phyloP scores from a whole-genome alignment of 2,888 invertebrate species.

The Lasioglossum malachurum region DNA sequence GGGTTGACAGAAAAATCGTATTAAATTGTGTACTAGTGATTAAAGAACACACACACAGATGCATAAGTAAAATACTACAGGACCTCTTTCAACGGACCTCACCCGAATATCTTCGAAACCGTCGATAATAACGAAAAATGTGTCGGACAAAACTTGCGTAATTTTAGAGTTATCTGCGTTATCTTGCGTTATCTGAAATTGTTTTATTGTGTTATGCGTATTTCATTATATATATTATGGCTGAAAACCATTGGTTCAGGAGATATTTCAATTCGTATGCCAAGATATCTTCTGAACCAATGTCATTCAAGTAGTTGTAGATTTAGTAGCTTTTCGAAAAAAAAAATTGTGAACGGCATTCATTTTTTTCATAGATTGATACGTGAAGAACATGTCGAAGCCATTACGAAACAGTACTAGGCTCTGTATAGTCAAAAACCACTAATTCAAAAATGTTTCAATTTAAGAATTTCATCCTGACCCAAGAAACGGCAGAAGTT shows the following conservation, averaged over 20 bases:
- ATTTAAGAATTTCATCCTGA: background rate
- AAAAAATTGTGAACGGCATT: background rate
- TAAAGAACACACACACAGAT: background rate
- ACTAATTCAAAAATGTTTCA: background rate
- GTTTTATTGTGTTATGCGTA: no score
- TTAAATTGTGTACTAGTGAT: conserved; percentile 17
- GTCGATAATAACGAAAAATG: background rate
- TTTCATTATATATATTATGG: background rate
- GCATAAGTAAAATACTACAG: background rate
- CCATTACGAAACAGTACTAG: background rate
- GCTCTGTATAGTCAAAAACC: background rate
- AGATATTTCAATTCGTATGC: background rate
- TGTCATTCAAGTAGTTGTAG: background rate
- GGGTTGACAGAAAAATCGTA: conserved; percentile 12
- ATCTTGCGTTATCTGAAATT: background rate
- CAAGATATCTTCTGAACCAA: background rate
- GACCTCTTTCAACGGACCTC: background rate
- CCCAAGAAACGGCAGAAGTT: no score
- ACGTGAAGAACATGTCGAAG: no score
- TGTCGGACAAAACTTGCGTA: background rate
- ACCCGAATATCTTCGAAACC: background rate
- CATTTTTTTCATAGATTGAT: background rate
- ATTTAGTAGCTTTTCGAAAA: background rate
- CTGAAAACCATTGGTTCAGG: no score
- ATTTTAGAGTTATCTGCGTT: no score